Percentiles rank a stretch among this genome's conserved stretches.
Evolutionary conservation across 2,797 vertebrate species (phyloP).

Genomic region (Acanthopagrus latus): DNA sequence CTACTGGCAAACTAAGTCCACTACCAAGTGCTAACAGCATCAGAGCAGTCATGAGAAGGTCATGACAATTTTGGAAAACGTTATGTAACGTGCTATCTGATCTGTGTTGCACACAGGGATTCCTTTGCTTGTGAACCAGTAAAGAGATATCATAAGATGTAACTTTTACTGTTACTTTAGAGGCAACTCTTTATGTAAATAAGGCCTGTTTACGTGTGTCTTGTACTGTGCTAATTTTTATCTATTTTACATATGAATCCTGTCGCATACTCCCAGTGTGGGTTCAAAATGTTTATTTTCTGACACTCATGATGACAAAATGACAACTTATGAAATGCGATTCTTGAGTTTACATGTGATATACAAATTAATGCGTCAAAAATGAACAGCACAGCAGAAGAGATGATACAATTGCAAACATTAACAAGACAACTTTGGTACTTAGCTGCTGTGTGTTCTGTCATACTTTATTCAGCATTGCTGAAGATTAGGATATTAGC

Average conservation of each 20-base stretch:
- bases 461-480: slow-evolving; percentile 32
- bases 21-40: background rate
- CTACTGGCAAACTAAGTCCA: slow-evolving; percentile 55
- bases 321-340: slow-evolving; percentile 36
- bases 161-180: background rate
- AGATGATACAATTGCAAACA: slow-evolving; percentile 42
- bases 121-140: background rate
- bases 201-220: background rate
- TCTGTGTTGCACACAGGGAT: background rate
- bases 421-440: slow-evolving; percentile 55
- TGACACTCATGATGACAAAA: slow-evolving; percentile 25
- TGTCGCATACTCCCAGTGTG: background rate
- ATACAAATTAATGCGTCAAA: slow-evolving; percentile 35
- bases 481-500: slow-evolving; percentile 27
- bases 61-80: background rate
- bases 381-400: slow-evolving; percentile 26
- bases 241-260: background rate
- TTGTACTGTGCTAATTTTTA: background rate
- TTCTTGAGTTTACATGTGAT: slow-evolving; percentile 9
- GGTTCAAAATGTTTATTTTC: slow-evolving; percentile 54
- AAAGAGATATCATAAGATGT: background rate
- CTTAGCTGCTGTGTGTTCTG: slow-evolving; percentile 47
- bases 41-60: background rate
- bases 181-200: background rate
- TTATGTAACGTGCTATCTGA: background rate